These are phyloP conservation scores for Mormyrus iriodes DNA, from an alignment of 2,113 vertebrate species.

Conservation along the genomic window DNA sequence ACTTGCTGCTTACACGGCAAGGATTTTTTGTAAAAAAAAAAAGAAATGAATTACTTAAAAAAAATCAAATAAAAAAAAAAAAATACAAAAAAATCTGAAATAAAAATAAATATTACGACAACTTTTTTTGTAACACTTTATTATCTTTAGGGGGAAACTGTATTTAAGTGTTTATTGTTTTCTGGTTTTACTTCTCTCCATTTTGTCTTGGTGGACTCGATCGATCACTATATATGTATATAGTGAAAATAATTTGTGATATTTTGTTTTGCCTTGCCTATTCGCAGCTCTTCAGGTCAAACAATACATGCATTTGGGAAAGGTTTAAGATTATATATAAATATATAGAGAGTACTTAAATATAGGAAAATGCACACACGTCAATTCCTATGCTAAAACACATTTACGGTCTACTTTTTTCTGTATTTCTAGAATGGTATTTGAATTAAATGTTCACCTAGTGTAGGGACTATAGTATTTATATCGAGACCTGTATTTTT, in stretches of 20 bases:
- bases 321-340: conserved; percentile 98
- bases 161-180: conserved; percentile 78
- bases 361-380: conserved; percentile 99
- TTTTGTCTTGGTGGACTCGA: conserved; percentile 79
- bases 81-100: conserved; percentile 70
- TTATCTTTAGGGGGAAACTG: conserved; percentile 81
- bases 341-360: conserved; percentile 91
- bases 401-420: conserved; percentile 97
- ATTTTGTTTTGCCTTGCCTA: conserved; percentile 86
- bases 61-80: conserved; percentile 69
- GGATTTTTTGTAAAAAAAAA: conserved; percentile 70
- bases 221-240: conserved; percentile 68
- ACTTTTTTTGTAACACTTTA: conserved; percentile 71
- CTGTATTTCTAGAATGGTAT: conserved; percentile 99
- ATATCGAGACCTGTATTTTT: conserved; percentile 99
- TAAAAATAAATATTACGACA: conserved; percentile 56
- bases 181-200: conserved; percentile 40
- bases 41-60: conserved; percentile 72
- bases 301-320: conserved; percentile 84
- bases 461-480: conserved; percentile 99
- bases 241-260: conserved; percentile 49
- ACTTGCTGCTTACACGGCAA: conserved; percentile 77
- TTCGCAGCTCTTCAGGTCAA: conserved; percentile 98
- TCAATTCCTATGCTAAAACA: conserved; percentile 99
- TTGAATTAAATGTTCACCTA: conserved; percentile 99